Percentiles rank a stretch among this genome's conserved stretches.
Evolutionary conservation across 2,113 vertebrate species (phyloP).

Genomic region (Sinocyclocheilus grahami): DNA sequence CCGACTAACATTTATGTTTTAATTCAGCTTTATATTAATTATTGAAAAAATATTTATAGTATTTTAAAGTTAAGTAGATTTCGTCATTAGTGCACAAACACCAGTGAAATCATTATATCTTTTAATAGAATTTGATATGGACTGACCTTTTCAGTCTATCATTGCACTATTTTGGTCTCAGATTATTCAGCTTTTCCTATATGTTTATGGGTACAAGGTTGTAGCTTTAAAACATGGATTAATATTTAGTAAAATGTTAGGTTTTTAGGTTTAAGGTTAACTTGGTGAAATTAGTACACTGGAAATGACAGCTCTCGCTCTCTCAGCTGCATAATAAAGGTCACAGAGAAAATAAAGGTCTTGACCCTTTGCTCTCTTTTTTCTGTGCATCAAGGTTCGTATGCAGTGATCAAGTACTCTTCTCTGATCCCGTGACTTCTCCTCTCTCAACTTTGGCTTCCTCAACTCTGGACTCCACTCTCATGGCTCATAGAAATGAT

Average conservation of each 20-base stretch:
- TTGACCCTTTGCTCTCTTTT: not conserved
- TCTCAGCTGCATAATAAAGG: not conserved
- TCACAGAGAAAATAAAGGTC: not conserved
- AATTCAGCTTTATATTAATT: not conserved
- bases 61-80: not conserved
- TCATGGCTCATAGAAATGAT: not conserved
- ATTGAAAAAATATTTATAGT: too few relatives aligned
- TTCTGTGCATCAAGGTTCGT: slow-evolving; percentile 21
- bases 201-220: not conserved
- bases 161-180: not conserved
- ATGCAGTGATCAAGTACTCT: slow-evolving; percentile 15
- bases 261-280: not conserved
- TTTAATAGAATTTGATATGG: not conserved
- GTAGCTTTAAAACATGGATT: not conserved
- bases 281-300: not conserved
- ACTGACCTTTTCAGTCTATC: not conserved
- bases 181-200: not conserved
- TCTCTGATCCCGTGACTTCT: not conserved
- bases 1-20: too few relatives aligned
- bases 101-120: not conserved
- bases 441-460: not conserved
- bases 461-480: not conserved
- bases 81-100: not conserved
- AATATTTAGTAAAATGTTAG: not conserved
- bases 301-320: not conserved